Evolutionary conservation across 2,113 vertebrate genomes (phyloP).

Genomic region (Brachirus orientalis): DNA sequence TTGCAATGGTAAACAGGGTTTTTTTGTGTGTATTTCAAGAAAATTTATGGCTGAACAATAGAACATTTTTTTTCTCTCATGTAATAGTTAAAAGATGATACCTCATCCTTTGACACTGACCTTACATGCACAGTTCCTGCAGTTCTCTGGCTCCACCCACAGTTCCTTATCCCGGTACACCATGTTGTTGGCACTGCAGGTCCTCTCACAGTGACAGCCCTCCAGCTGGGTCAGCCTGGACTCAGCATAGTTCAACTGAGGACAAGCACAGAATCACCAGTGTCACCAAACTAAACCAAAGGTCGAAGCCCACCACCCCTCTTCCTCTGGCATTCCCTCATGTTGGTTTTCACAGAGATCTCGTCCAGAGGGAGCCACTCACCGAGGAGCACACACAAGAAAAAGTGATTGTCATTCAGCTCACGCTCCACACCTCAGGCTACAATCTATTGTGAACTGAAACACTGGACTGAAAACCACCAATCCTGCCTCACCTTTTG

Average conservation of each 20-base stretch:
- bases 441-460: slow-evolving; percentile 46
- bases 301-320: slow-evolving; percentile 1
- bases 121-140: slow-evolving; percentile 93
- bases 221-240: slow-evolving; percentile 94
- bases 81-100: not conserved
- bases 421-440: slow-evolving; percentile 56
- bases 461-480: slow-evolving; percentile 25
- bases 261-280: slow-evolving; percentile 23
- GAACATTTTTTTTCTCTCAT: not conserved
- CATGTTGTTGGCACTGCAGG: slow-evolving; percentile 88
- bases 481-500: slow-evolving; percentile 19
- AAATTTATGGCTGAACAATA: no score
- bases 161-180: slow-evolving; percentile 92
- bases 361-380: slow-evolving; percentile 35
- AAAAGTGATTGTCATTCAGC: slow-evolving; percentile 52
- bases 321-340: slow-evolving; percentile 6
- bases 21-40: no score
- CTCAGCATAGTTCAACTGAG: slow-evolving; percentile 95
- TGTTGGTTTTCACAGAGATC: slow-evolving; percentile 23
- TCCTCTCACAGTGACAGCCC: slow-evolving; percentile 95
- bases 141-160: slow-evolving; percentile 94
- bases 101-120: slow-evolving; percentile 74
- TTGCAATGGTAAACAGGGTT: not conserved
- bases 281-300: slow-evolving; percentile 20
- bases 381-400: slow-evolving; percentile 42